Conservation (phyloP, 2,113 vertebrate genomes). For the Blennius ocellaris region DNA sequence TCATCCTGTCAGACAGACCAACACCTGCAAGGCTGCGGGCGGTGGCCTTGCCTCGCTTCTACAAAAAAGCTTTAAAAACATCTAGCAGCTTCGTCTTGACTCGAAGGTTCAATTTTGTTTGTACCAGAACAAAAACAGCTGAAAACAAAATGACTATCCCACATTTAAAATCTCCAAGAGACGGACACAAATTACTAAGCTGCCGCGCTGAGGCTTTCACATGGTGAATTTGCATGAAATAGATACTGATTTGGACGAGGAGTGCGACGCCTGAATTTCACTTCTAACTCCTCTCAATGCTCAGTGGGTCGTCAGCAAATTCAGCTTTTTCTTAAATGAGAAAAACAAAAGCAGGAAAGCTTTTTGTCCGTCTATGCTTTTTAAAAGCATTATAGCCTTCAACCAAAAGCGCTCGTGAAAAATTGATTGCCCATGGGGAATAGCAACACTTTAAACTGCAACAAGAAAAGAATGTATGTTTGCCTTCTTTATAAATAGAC, state of each 20-base stretch:
- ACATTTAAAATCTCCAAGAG: not conserved
- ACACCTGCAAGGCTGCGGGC: slow-evolving; percentile 30
- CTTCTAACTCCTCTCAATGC: not conserved
- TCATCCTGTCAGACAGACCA: slow-evolving; percentile 34
- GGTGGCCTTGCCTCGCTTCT: slow-evolving; percentile 36
- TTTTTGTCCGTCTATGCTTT: slow-evolving; percentile 66
- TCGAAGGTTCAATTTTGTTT: slow-evolving; percentile 9
- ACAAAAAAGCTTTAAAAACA: slow-evolving; percentile 25
- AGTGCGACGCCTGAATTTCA: not conserved
- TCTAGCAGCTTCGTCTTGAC: not conserved
- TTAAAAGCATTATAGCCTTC: slow-evolving; percentile 65
- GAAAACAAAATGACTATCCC: not conserved
- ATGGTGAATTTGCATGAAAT: not conserved
- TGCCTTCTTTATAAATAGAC: slow-evolving; percentile 54
- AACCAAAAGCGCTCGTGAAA: slow-evolving; percentile 71
- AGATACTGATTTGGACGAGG: slow-evolving; percentile 3
- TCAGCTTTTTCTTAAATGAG: slow-evolving; percentile 42
- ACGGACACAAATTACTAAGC: not conserved
- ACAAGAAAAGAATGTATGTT: slow-evolving; percentile 30
- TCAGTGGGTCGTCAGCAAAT: slow-evolving; percentile 49
- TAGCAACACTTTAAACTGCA: slow-evolving; percentile 51
- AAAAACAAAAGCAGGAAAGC: slow-evolving; percentile 67
- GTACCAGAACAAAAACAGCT: not conserved
- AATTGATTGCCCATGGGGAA: slow-evolving; percentile 63
- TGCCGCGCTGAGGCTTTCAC: not conserved